Evolutionary conservation across 2,797 vertebrate species (phyloP).

Genomic region (Cossypha dichroa): DNA sequence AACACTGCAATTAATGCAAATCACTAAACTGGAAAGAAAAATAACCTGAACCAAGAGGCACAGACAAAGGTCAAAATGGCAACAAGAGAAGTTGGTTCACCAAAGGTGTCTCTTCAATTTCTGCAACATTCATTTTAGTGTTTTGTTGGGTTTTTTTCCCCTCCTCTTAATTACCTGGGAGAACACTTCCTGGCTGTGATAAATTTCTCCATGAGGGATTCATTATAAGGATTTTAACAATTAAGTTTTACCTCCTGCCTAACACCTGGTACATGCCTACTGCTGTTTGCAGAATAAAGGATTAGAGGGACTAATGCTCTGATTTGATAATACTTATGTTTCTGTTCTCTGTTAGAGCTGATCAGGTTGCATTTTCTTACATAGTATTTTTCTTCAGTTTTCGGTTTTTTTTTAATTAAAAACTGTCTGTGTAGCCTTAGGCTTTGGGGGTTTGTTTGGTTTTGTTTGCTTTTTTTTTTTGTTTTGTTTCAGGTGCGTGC

Average conservation of each 20-base stretch:
- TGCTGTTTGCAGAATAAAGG: neutral
- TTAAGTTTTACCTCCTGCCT: neutral
- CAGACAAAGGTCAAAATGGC: neutral
- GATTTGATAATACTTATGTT: neutral
- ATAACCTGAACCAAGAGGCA: neutral
- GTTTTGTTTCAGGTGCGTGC: neutral
- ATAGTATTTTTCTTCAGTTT: neutral
- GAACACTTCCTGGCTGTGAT: neutral
- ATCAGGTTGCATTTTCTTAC: neutral
- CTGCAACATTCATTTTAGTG: neutral
- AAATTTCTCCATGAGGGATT: neutral
- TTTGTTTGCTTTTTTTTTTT: neutral
- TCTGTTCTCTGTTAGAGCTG: neutral
- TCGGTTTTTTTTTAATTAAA: neutral
- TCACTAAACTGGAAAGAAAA: neutral
- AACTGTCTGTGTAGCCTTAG: neutral
- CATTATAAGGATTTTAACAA: constrained; percentile 9
- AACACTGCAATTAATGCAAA: neutral
- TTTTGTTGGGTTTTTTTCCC: rapidly evolving
- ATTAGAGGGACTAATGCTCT: neutral
- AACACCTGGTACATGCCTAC: neutral
- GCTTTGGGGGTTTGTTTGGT: neutral
- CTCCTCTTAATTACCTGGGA: neutral
- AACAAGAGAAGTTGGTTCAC: neutral
- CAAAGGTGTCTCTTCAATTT: neutral